Conservation (phyloP, 1,140 invertebrate species). For the Zaprionus camerounensis region DNA sequence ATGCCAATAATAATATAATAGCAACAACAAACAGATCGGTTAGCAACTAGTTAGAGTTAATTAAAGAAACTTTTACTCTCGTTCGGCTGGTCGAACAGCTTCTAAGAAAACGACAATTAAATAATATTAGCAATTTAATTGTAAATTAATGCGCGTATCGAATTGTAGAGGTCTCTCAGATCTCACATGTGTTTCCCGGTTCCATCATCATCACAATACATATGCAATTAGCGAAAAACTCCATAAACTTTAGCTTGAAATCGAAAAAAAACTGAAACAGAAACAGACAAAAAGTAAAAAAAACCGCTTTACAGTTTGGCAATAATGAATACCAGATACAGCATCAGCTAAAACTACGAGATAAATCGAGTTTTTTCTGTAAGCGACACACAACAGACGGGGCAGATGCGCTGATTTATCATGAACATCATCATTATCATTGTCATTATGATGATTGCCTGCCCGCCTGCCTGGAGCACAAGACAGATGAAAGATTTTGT, state of each 20-base stretch:
- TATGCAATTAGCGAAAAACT: conserved; percentile 41
- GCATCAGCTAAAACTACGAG: conserved; percentile 2
- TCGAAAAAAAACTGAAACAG: neutral
- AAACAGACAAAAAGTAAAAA: conserved; percentile 1
- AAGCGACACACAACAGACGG: conserved; percentile 1
- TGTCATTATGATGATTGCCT: conserved; percentile 5
- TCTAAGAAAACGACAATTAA: conserved; percentile 36
- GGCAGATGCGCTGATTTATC: conserved; percentile 52
- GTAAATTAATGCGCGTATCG: conserved; percentile 42
- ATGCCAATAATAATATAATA: conserved; percentile 4
- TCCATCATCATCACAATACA: neutral
- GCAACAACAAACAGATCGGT: conserved; percentile 18
- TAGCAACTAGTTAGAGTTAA: conserved; percentile 51
- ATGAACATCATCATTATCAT: conserved; percentile 14
- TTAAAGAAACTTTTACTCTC: conserved; percentile 50
- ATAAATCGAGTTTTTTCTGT: conserved; percentile 16
- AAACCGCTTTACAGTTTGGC: conserved; percentile 34
- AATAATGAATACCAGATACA: conserved; percentile 23
- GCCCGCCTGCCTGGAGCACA: conserved; percentile 59
- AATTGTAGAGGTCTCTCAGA: conserved; percentile 6
- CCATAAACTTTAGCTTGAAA: neutral
- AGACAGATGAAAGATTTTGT: conserved; percentile 64
- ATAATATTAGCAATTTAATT: conserved; percentile 25
- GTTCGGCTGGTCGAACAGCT: conserved; percentile 31
- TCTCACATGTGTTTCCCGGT: neutral